A percentile compares a stretch with the other conserved stretches of the same genome.
phyloP scores from a whole-genome alignment of 2,888 invertebrate genomes.

The Drosophila setosimentum region DNA sequence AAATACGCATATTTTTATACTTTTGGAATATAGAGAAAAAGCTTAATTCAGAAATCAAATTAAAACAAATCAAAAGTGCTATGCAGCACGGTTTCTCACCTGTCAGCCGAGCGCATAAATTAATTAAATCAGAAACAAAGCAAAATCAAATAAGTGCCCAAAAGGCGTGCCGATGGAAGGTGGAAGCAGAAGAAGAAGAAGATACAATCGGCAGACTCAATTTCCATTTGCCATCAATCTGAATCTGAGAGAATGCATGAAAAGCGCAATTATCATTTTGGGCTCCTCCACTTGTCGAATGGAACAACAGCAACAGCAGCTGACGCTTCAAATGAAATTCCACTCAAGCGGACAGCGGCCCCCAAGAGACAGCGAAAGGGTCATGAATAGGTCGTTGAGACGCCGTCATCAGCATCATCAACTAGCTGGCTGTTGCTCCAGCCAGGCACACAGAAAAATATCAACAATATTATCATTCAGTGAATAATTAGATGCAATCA shows the following conservation, averaged over 20 bases:
- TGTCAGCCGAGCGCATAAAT: constrained; percentile 64
- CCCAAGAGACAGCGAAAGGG: constrained; percentile 68
- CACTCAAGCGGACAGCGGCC: constrained; percentile 53
- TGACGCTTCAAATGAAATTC: constrained; percentile 63
- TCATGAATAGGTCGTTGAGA: constrained; percentile 77
- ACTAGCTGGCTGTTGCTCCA: constrained; percentile 22
- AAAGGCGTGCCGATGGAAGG: constrained; percentile 6
- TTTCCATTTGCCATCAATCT: constrained; percentile 72
- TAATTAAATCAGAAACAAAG: constrained; percentile 58
- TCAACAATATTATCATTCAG: constrained; percentile 79
- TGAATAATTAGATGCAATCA: constrained; percentile 84
- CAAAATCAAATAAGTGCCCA: constrained; percentile 40
- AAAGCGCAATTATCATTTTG: constrained; percentile 75
- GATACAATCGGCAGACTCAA: constrained; percentile 67
- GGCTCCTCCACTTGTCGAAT: constrained; percentile 52
- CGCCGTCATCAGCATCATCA: constrained; percentile 68
- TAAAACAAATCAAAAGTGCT: constrained; percentile 56
- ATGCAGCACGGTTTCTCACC: constrained; percentile 53
- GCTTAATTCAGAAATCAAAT: constrained; percentile 59
- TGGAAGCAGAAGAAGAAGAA: constrained; percentile 18
- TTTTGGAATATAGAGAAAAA: constrained; percentile 12
- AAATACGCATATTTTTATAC: constrained; percentile 40
- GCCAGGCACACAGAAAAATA: constrained; percentile 59
- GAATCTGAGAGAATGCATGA: constrained; percentile 62
- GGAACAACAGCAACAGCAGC: constrained; percentile 45